Evolutionary conservation across 1,140 invertebrate species (phyloP), one percentile per base, ranked within the genome.

Genomic region (Pseudomyrmex pallidus): DNA sequence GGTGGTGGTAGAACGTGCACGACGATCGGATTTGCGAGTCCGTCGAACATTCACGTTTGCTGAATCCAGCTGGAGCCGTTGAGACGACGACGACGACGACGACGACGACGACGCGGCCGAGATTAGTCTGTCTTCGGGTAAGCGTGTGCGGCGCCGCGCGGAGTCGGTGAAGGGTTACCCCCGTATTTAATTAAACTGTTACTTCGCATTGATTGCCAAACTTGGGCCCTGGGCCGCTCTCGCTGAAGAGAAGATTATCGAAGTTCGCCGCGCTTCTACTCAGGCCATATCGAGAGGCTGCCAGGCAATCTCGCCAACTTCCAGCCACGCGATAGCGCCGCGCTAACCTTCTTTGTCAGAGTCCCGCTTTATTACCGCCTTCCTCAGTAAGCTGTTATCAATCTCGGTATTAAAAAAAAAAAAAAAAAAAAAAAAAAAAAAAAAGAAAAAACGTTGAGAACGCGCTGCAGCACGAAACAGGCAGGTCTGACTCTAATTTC

Each of bases 161-260:
- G 62, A 88, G 85, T 89, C 89, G 76, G 77, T 78, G 82, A 90
- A 87, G 89, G 89, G 88, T 90, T 90, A 87, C 80, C 86, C 83
- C 86, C 83, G 86, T 90, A 90, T 90, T 90, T 90, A 90, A 90
- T 90, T 89, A 90, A 90, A 90, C 89, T 90, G 88, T 90, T 90
- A 90, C 89, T 87, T 89, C 88, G 74, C 89, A 90, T 90, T 90
- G 89, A 90, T 90, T 90, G 89, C 88, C 88, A 90, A 90, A 90
- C 89, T 90, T 90, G 87, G 84, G 67, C 63, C 85, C 76, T 74
- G 76, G 82, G 62, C 80, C 88, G 89, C 22, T 57, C 22, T 57
- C 88, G 88, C 22, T 62, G 73, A 62, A 50, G 87, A 76, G 80
- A 86, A 90, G 89, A 90, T 90, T 90, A 90, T 90, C 88, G 88